Conservation (phyloP, 2,113 vertebrate genomes). For the Mus musculus region GRCm39 chrX:22364501-22365000, state of each 20-base stretch:
- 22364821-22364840: not conserved
- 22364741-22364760: not conserved
- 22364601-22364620: not conserved
- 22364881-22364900: not conserved
- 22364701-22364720: not conserved
- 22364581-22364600: not conserved
- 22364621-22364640: not conserved
- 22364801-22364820: not conserved
- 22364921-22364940: not conserved
- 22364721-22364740: not conserved
- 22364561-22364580: not conserved
- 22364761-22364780: not conserved
- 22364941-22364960: not conserved
- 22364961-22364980: not conserved
- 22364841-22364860: not conserved
- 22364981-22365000: too few relatives aligned
- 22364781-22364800: not conserved
- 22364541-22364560: not conserved
- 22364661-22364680: not conserved
- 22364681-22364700: not conserved
- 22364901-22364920: not conserved
- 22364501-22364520: too few relatives aligned
- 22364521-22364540: not conserved
- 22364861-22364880: not conserved
- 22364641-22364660: not conserved